Evolutionary conservation across 1,140 invertebrate genomes (phyloP), one percentile per base, ranked within the genome.

Genomic region (Drosophila suzukii): DNA sequence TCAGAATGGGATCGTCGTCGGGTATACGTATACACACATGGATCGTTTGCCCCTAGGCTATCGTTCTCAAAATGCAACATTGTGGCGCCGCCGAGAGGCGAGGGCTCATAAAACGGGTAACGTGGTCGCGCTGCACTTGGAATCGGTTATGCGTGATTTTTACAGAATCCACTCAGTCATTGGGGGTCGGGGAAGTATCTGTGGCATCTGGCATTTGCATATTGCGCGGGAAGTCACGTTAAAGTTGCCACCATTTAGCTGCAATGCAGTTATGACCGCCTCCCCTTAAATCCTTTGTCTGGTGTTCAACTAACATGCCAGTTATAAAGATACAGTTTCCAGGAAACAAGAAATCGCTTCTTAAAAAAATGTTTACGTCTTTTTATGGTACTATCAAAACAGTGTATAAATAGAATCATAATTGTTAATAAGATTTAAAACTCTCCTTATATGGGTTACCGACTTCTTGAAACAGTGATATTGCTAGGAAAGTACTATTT

Each of bases 131-230:
- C 72, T 58, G 60, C 77, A 47, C 57, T 75, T 80, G 50, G 60
- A 30, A 75, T 61, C 66, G 67, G 68, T 50, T 60, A 74, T 78
- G 81, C 81, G 81, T 84, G 81, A 84, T 85, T 84, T 85, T 84
- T 85, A 74, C 81, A 60, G 32, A 80, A 76, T 79, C 59, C 76
- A 47, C 43, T 66, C 54, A n/a, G 24, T 17, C 15, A 5, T 11
- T 4, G 10, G 34, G 15, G 32, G 15, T 3, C 7, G 39, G 44
- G 30, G 43, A n/a, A 54, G 39, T 53, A 44, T 44, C 60, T 30
- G 15, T 17, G 30, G 59, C 72, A 72, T 72, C 68, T 72, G 68
- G 51, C 63, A 70, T 68, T 47, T 56, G 63, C 67, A 68, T 47
- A 70, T 66, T 67, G 11, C 46, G 11, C 38, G 24, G 30, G n/a